A percentile compares a stretch with the other conserved stretches of the same genome.
These are phyloP conservation scores for Orussus abietinus DNA, from an alignment of 1,140 invertebrate species.

Conservation along the genomic window DNA sequence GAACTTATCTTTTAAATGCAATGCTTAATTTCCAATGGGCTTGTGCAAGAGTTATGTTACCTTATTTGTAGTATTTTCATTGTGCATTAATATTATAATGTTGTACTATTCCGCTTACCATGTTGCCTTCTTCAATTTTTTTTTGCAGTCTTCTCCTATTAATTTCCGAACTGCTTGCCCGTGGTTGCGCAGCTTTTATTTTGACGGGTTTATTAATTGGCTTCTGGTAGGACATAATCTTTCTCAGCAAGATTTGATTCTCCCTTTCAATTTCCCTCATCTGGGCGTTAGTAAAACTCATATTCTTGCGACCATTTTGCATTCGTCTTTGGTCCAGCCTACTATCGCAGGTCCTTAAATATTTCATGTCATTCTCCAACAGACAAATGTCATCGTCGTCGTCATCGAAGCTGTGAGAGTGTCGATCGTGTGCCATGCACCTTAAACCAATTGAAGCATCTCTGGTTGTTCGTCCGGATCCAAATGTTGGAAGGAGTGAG, in stretches of 20 bases:
- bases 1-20: conserved; percentile 7
- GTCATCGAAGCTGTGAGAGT: background rate
- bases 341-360: background rate
- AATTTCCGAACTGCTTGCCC: conserved; percentile 37
- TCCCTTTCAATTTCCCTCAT: conserved; percentile 49
- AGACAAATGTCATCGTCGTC: conserved; percentile 6
- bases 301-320: conserved; percentile 29
- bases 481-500: conserved; percentile 1
- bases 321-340: background rate
- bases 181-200: conserved; percentile 8
- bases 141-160: conserved; percentile 39
- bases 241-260: conserved; percentile 48
- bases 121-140: conserved; percentile 41
- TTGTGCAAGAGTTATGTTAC: conserved; percentile 1
- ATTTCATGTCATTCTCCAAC: conserved; percentile 5
- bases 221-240: conserved; percentile 44
- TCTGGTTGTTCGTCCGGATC: background rate
- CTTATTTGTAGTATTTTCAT: background rate
- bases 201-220: conserved; percentile 20
- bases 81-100: conserved; percentile 4
- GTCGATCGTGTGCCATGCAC: background rate
- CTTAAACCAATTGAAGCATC: background rate
- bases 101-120: conserved; percentile 23
- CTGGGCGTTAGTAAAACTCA: conserved; percentile 52
- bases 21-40: conserved; percentile 1